These are phyloP conservation scores for Megalops atlanticus DNA, from an alignment of 2,113 vertebrate genomes.

Conservation along the genomic window DNA sequence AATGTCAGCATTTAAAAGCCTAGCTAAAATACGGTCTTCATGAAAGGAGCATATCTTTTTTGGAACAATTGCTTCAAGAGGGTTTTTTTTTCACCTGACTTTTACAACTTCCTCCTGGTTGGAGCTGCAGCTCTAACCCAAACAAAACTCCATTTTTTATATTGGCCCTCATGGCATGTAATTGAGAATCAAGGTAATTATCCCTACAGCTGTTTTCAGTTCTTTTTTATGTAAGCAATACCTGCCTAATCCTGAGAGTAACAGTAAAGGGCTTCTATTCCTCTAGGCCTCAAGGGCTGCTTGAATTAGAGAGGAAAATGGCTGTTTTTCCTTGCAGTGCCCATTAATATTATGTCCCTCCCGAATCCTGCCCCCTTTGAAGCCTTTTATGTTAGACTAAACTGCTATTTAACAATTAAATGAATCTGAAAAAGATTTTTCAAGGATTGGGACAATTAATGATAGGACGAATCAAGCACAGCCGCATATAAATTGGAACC, in stretches of 20 bases:
- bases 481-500: constrained; percentile 83
- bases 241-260: constrained; percentile 88
- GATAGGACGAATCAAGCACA: constrained; percentile 74
- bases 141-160: constrained; percentile 87
- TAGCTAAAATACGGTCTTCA: constrained; percentile 48
- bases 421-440: constrained; percentile 77
- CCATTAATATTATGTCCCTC: constrained; percentile 79
- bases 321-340: constrained; percentile 79
- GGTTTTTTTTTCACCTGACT: constrained; percentile 46
- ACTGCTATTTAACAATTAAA: constrained; percentile 85
- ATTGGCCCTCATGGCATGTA: constrained; percentile 86
- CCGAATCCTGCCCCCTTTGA: constrained; percentile 69
- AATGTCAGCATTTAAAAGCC: constrained; percentile 39
- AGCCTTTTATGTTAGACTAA: constrained; percentile 71
- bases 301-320: constrained; percentile 85
- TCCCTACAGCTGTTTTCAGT: constrained; percentile 89
- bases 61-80: constrained; percentile 65
- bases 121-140: constrained; percentile 78
- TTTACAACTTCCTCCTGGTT: constrained; percentile 80
- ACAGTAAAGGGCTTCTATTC: constrained; percentile 85
- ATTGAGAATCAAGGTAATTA: constrained; percentile 92
- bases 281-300: constrained; percentile 79
- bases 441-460: constrained; percentile 79
- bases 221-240: constrained; percentile 95
- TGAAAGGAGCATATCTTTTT: constrained; percentile 54